phyloP scores from a whole-genome alignment of 2,113 vertebrate genomes.

The Aptenodytes patagonicus region DNA sequence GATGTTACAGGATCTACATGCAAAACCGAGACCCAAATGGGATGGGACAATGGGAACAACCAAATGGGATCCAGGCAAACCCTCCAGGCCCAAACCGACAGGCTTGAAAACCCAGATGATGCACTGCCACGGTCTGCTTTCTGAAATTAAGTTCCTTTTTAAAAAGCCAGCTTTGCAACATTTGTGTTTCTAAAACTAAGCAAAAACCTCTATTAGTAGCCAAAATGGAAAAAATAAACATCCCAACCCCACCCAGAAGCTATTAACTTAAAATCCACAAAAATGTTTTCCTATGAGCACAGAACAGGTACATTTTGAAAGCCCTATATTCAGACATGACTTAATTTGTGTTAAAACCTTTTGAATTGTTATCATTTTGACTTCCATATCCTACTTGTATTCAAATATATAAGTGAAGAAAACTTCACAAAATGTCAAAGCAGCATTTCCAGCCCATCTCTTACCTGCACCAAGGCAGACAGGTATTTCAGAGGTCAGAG shows the following conservation, averaged over 20 bases:
- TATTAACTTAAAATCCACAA: neutral
- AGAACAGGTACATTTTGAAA: neutral
- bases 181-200: neutral
- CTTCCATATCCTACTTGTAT: neutral
- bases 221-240: neutral
- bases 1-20: neutral
- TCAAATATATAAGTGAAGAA: neutral
- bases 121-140: neutral
- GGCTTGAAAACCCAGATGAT: neutral
- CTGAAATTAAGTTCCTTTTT: neutral
- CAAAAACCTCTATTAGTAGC: neutral
- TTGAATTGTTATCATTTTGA: neutral
- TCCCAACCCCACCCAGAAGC: neutral
- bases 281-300: neutral
- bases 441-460: neutral
- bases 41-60: neutral
- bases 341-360: neutral
- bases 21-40: neutral
- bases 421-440: neutral
- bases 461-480: neutral
- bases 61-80: neutral
- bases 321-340: neutral
- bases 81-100: neutral
- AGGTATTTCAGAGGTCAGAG: neutral
- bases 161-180: neutral